Evolutionary conservation across 2,797 vertebrate species (phyloP).

Genomic region (Mycteria americana): DNA sequence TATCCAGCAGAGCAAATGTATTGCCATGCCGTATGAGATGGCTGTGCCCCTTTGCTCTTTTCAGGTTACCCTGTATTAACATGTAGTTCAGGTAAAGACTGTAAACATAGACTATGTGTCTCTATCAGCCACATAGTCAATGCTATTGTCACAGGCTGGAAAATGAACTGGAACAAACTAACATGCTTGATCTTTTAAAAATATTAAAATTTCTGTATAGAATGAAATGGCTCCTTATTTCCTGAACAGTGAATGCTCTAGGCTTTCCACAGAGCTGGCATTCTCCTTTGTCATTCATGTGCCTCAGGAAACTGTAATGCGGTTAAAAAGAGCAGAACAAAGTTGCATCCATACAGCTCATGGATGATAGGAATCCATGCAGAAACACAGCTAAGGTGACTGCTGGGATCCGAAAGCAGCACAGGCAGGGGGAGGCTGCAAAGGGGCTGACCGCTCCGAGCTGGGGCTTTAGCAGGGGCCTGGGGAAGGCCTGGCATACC

Average conservation of each 20-base stretch:
- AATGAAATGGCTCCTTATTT: neutral
- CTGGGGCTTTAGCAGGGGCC: neutral
- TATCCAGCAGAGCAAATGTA: neutral
- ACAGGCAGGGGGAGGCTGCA: fast-evolving
- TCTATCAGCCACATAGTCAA: neutral
- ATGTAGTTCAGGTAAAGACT: neutral
- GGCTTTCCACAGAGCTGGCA: neutral
- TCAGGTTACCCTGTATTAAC: neutral
- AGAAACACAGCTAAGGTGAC: neutral
- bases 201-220: neutral
- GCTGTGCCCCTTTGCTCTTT: neutral
- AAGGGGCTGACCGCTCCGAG: neutral
- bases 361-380: neutral
- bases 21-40: neutral
- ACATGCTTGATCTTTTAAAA: neutral
- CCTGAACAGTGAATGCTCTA: neutral
- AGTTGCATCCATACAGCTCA: neutral
- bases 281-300: neutral
- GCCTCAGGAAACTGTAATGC: neutral
- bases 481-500: neutral
- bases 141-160: neutral
- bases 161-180: neutral
- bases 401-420: neutral
- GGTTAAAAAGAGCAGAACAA: neutral
- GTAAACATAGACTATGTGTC: neutral